Conservation (phyloP, 2,797 vertebrate genomes). For the Sebastes trivittatus region DNA sequence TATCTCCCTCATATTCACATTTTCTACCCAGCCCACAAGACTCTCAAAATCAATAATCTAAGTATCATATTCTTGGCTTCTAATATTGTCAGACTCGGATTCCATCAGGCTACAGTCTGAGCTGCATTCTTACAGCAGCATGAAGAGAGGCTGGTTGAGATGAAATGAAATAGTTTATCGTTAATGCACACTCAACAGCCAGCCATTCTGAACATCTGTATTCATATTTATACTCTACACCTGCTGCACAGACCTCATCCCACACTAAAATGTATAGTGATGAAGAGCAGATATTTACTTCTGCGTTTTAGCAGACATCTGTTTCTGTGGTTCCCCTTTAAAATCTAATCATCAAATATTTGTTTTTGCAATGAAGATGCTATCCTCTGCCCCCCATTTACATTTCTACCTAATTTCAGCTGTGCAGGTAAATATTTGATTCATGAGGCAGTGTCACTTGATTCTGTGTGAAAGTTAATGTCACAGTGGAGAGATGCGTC, state of each 20-base stretch:
- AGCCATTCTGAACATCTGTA: constrained; percentile 57
- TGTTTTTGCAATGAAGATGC: constrained; percentile 47
- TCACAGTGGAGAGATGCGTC: constrained; percentile 61
- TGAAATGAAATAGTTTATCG: constrained; percentile 63
- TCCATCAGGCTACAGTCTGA: constrained; percentile 53
- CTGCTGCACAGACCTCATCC: constrained; percentile 33
- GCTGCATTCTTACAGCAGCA: constrained; percentile 63
- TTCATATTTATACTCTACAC: constrained; percentile 48
- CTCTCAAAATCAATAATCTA: constrained; percentile 68
- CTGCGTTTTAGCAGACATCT: constrained; percentile 32
- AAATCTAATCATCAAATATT: constrained; percentile 52
- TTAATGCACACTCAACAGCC: constrained; percentile 57
- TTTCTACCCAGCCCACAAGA: constrained; percentile 44
- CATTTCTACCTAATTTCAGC: constrained; percentile 46
- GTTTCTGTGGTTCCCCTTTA: constrained; percentile 33
- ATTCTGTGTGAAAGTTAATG: constrained; percentile 63
- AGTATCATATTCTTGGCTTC: constrained; percentile 70
- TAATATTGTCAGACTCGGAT: constrained; percentile 62
- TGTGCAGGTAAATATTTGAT: constrained; percentile 63
- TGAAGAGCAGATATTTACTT: constrained; percentile 6
- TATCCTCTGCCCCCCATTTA: constrained; percentile 30
- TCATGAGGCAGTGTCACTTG: constrained; percentile 46
- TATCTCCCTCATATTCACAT: constrained; percentile 58
- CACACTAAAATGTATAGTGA: constrained; percentile 6
- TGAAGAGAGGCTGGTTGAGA: constrained; percentile 43